Evolutionary conservation across 2,113 vertebrate species (phyloP).

Genomic region (Pongo pygmaeus): DNA sequence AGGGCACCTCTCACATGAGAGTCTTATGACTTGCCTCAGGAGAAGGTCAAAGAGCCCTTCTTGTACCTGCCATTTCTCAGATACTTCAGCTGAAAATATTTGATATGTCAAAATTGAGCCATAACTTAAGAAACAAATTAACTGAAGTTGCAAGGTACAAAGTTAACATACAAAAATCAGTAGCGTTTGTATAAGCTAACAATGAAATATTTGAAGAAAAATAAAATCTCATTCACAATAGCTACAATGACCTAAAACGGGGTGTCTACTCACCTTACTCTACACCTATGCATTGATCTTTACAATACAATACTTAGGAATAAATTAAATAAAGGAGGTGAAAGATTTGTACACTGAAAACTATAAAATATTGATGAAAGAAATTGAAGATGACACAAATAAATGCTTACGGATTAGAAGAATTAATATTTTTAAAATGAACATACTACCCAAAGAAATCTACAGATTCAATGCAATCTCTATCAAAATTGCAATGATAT

Average conservation of each 20-base stretch:
- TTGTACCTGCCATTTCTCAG: neutral
- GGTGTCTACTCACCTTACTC: slow-evolving; percentile 33
- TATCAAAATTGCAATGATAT: neutral
- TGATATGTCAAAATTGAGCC: neutral
- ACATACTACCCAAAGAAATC: neutral
- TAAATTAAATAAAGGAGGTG: neutral
- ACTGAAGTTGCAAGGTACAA: neutral
- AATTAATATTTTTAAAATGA: neutral
- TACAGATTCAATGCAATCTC: neutral
- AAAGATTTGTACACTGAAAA: neutral
- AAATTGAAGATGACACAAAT: neutral
- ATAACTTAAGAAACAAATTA: neutral
- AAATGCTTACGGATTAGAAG: neutral
- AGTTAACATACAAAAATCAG: neutral
- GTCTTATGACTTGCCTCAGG: neutral
- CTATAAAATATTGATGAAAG: neutral
- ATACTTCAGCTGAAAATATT: neutral
- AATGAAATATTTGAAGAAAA: neutral
- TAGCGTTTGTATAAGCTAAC: neutral
- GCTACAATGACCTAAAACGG: neutral
- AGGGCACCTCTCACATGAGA: neutral
- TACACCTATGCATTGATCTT: neutral
- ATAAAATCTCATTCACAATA: neutral
- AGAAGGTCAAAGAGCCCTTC: neutral
- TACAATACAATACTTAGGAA: neutral